These are phyloP conservation scores for Caenorhabditis sp. DNA, from an alignment of 2,888 invertebrate species.

Conservation along the genomic window DNA sequence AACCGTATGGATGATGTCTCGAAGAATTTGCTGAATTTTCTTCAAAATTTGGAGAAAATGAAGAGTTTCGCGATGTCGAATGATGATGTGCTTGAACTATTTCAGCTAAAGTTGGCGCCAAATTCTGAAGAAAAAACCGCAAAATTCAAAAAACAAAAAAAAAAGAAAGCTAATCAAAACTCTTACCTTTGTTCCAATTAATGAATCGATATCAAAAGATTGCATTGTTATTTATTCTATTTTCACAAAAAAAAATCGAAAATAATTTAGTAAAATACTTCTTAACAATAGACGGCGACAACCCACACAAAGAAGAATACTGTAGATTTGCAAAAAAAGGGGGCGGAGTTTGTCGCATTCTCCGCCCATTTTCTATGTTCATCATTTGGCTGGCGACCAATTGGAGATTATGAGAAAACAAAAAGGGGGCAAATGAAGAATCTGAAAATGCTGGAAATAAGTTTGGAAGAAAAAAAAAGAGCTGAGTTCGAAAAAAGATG, in stretches of 20 bases:
- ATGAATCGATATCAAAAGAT: constrained; percentile 48
- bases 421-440: not conserved
- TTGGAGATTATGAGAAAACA: not conserved
- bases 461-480: no score
- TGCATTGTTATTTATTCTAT: constrained; percentile 8
- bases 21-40: not conserved
- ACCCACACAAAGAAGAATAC: constrained; percentile 11
- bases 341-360: not conserved
- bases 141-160: not conserved
- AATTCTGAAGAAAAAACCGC: constrained; percentile 14
- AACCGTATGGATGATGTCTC: constrained; percentile 35
- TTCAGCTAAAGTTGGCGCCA: constrained; percentile 14
- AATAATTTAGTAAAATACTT: not conserved
- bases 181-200: constrained; percentile 47
- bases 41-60: constrained; percentile 3
- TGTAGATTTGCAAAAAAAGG: constrained; percentile 5
- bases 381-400: not conserved
- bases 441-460: not conserved
- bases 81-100: constrained; percentile 13
- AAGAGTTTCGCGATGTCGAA: not conserved
- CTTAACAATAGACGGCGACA: not conserved
- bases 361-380: not conserved
- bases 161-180: no score
- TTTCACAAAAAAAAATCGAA: not conserved
- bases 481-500: no score